Percentiles rank a stretch among this genome's conserved stretches.
phyloP scores from a whole-genome alignment of 2,113 vertebrate genomes.

The Dolichotis patagonum region DNA sequence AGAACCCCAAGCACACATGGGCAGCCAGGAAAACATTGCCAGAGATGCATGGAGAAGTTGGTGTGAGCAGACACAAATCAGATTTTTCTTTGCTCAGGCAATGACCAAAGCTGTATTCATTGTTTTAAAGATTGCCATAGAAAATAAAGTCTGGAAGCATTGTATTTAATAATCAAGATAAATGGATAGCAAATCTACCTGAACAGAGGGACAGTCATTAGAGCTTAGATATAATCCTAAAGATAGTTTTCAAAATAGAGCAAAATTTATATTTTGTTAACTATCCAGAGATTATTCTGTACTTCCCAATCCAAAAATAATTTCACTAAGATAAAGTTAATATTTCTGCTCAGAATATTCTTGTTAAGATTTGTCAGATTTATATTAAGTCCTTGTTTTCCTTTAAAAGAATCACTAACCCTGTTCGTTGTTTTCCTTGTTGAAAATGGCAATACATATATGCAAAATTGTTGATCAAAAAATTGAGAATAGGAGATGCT shows the following conservation, averaged over 20 bases:
- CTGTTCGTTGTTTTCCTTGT: background rate
- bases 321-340: background rate
- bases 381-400: background rate
- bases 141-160: background rate
- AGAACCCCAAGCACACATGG: background rate
- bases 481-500: background rate
- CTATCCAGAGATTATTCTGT: background rate
- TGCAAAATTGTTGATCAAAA: background rate
- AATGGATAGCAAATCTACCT: background rate
- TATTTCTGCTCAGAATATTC: background rate
- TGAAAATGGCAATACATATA: background rate
- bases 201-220: background rate
- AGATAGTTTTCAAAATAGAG: background rate
- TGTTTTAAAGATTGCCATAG: background rate
- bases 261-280: background rate
- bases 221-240: background rate
- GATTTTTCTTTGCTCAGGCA: background rate
- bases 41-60: background rate
- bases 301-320: constrained; percentile 15
- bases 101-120: background rate
- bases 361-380: background rate
- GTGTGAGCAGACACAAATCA: background rate
- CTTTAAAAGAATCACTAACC: background rate
- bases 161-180: background rate
- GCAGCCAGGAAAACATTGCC: background rate